Base-by-base conservation (phyloP, 2,888 invertebrate species). In the Agriopis marginaria region DNA sequence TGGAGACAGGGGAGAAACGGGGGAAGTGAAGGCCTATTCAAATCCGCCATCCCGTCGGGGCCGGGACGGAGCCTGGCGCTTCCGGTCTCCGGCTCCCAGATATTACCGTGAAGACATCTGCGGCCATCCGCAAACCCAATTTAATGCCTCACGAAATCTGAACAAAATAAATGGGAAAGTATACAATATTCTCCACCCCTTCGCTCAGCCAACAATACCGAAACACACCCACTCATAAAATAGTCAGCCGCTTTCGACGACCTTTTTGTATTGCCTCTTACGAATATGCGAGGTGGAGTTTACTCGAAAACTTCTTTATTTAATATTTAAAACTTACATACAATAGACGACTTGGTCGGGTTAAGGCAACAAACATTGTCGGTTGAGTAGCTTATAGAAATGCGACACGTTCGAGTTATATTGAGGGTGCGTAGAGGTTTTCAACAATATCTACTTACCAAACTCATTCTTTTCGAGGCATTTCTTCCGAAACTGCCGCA, bases 91-190 rank as follows among this genome's bases (percentile, higher is more conserved):
- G 76, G 72, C 66, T 73, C 73, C 63, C 77, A 73, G 82, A 86
- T 86, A 87, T 84, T 84, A 79, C 84, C 81, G 77, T 78, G 86
- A 87, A 86, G 89, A 90, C 90, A 89, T 87, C 90, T 90, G 90
- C 85, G 87, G 84, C 84, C 86, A 84, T 76, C 88, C 86, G 84
- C 85, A 86, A 86, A 90, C 86, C 88, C 88, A 91, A 91, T 91
- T 90, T 90, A 87, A 91, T 90, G 89, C 89, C 83, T 87, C 89
- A 86, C 86, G 79, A 87, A 90, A 88, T 87, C 86, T 86, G 86
- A 83, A 89, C 88, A 85, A 86, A 89, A 88, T 88, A 89, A 88
- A 89, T 88, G 83, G 79, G 75, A 73, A 74, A 74, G 64, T 74
- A 74, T 59, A 65, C 56, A 71, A 72, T 58, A 63, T 68, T 58